Evolutionary conservation across 92 coral and sea anemone species (phyloP).

Genomic region (Epizoanthus ramosus): DNA sequence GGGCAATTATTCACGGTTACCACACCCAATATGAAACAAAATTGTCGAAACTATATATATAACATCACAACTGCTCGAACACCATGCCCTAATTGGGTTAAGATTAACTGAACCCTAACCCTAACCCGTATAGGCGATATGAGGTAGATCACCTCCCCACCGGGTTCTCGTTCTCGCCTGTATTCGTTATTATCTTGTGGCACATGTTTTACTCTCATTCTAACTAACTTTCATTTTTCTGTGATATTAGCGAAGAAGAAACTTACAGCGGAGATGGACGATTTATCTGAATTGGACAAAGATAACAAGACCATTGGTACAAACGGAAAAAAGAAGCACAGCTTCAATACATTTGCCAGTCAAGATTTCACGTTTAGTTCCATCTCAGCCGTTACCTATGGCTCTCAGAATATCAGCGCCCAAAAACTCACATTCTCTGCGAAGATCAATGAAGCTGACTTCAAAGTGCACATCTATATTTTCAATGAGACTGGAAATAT

Average conservation of each 20-base stretch:
- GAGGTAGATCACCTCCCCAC: no score
- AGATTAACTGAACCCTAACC: no score
- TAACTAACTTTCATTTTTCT: no score
- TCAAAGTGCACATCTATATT: conserved; percentile 22
- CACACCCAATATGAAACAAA: no score
- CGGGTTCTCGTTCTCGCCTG: no score
- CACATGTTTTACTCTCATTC: no score
- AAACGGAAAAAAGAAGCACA: conserved; percentile 15
- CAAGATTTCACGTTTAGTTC: conserved; percentile 38
- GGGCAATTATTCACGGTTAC: no score
- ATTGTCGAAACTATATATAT: no score
- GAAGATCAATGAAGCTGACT: conserved; percentile 15
- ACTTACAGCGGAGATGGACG: conserved; percentile 27
- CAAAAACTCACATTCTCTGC: conserved; percentile 23
- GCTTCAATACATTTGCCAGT: conserved; percentile 39
- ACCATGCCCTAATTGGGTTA: no score
- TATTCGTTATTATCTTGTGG: no score
- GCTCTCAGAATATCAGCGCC: background rate
- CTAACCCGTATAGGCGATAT: no score
- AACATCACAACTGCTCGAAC: no score
- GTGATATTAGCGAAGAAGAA: background rate
- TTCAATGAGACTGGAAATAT: conserved; percentile 20
- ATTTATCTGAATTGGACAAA: conserved; percentile 5
- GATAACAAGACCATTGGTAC: conserved; percentile 2
- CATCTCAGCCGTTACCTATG: background rate